Evolutionary conservation across 2,113 vertebrate species (phyloP), one percentile per base, ranked within the genome.

Genomic region (Saccopteryx bilineata): DNA sequence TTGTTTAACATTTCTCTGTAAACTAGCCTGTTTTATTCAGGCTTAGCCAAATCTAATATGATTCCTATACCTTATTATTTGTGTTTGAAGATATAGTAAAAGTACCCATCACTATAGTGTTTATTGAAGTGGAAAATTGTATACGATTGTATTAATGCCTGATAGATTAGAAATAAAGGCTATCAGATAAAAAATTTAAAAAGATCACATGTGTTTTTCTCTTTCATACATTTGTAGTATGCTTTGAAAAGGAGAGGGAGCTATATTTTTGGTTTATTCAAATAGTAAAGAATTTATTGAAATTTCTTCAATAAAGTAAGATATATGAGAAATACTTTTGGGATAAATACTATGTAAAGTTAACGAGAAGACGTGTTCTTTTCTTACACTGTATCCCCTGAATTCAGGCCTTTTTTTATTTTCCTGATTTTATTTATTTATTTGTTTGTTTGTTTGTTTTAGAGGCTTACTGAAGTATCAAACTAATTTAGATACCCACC

Each of bases 381-480:
- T 93, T 95, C 80, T 52, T 69, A 84, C 76, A 26, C 8, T 95
- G 26, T 46, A 58, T 31, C 10, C 15, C 48, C 58, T 96, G 28
- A 95, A 89, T 85, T 78, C 11, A 84, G 26, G 58, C 31, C 90
- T 7, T 52, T 96, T 80, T 65, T 61, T 54, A 0, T 79, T 61
- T 97, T 71, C 81, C 1, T 90, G 10, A 88, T 88, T 90, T 84
- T 71, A 21, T n/a, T 68, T 46, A 74, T 80, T 60, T 46, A 74
- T 80, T 60, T 89, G 46, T 79, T 66, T 76, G 84, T 97, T 97
- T 96, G 98, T 39, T 39, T 39, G 89, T 93, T 98, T 74, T 92
- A 99, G 99, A 90, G 99, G 99, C 24, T 98, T 99, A 93, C 98
- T 99, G 92, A 99, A 99, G 98, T 99, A 99, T 98, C 99, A 99